phyloP scores from a whole-genome alignment of 2,888 invertebrate species.

The Atethmia centrago region DNA sequence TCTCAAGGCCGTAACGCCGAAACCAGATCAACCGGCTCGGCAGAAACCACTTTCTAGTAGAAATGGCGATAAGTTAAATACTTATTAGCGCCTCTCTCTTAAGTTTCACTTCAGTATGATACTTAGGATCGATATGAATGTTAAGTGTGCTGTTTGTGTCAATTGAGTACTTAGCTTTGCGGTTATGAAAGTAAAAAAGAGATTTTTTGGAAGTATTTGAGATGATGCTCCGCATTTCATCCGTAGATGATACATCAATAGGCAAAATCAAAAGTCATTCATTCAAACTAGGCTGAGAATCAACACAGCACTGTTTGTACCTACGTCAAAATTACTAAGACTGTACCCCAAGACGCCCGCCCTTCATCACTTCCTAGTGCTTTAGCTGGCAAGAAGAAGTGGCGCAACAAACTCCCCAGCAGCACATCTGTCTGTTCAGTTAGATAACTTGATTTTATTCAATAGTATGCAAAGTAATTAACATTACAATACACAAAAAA shows the following conservation, averaged over 20 bases:
- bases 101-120: slow-evolving; percentile 52
- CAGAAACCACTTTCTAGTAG: slow-evolving; percentile 64
- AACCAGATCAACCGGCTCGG: slow-evolving; percentile 37
- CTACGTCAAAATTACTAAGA: no score
- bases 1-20: slow-evolving; percentile 48
- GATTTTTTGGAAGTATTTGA: not conserved
- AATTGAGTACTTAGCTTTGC: slow-evolving; percentile 20
- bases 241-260: not conserved
- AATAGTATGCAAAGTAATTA: no score
- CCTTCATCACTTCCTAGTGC: no score
- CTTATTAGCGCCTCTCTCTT: slow-evolving; percentile 66
- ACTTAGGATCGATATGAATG: slow-evolving; percentile 44
- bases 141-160: slow-evolving; percentile 37
- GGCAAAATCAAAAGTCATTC: no score
- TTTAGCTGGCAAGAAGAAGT: no score
- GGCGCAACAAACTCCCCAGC: no score
- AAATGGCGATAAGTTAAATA: slow-evolving; percentile 52
- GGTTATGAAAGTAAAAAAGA: slow-evolving; percentile 24
- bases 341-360: no score
- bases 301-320: no score
- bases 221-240: not conserved
- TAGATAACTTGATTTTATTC: no score
- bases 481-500: no score
- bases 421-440: no score
- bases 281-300: no score